Conservation (phyloP, 2,888 invertebrate genomes). For the Lasioglossum leucozonium region DNA sequence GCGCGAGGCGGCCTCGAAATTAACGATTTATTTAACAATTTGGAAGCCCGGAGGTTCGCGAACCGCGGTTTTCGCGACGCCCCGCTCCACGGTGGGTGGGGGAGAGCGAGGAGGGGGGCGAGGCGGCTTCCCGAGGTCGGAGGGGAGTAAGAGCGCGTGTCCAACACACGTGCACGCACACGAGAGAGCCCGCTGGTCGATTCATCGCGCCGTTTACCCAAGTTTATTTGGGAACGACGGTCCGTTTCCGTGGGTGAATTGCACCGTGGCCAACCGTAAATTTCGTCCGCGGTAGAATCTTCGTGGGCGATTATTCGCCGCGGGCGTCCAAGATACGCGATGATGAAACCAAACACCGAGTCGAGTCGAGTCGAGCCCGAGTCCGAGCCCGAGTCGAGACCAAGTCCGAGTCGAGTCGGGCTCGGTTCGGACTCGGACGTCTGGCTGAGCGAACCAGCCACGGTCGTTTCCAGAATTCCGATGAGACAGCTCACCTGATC, state of each 20-base stretch:
- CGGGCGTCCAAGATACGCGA: slow-evolving; percentile 76
- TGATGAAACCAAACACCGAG: slow-evolving; percentile 75
- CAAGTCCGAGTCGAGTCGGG: slow-evolving; percentile 6
- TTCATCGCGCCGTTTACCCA: slow-evolving; percentile 72
- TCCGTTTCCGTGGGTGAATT: slow-evolving; percentile 75
- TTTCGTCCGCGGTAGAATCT: slow-evolving; percentile 72
- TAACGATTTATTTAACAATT: slow-evolving; percentile 36
- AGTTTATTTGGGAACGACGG: slow-evolving; percentile 75
- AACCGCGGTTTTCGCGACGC: background rate
- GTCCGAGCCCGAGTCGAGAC: slow-evolving; percentile 32
- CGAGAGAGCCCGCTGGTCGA: slow-evolving; percentile 44
- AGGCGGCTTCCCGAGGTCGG: background rate
- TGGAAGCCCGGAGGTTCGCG: background rate
- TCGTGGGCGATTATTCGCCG: slow-evolving; percentile 76
- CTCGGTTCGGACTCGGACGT: slow-evolving; percentile 71
- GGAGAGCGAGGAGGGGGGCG: background rate
- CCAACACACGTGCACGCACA: slow-evolving; percentile 56
- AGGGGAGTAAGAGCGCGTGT: slow-evolving; percentile 54
- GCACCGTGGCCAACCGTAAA: slow-evolving; percentile 75
- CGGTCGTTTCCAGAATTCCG: slow-evolving; percentile 74
- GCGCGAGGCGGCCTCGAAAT: background rate
- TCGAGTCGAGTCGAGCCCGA: slow-evolving; percentile 45
- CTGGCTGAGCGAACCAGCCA: slow-evolving; percentile 61
- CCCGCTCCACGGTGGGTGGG: background rate
- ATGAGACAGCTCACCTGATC: slow-evolving; percentile 72